Conservation (phyloP, 1,140 invertebrate genomes). For the Eubasilissa regina region DNA sequence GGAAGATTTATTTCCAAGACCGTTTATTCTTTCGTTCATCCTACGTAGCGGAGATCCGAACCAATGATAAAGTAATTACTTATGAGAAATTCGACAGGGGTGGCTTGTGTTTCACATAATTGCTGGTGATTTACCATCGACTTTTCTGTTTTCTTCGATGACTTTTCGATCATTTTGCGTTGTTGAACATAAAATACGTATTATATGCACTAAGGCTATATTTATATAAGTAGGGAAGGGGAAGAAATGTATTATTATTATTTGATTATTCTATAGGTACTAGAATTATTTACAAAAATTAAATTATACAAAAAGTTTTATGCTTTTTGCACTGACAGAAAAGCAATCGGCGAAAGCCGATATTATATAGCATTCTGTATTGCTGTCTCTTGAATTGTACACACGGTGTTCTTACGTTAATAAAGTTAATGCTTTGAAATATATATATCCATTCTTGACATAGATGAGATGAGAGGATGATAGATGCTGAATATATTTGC, state of each 20-base stretch:
- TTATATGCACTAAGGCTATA: background rate
- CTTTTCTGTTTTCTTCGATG: background rate
- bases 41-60: conserved; percentile 22
- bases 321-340: no score
- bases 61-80: conserved; percentile 47
- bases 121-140: conserved; percentile 41
- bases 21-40: conserved; percentile 10
- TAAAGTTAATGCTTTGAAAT: no score
- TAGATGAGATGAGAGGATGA: no score
- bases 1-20: conserved; percentile 25
- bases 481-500: no score
- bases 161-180: background rate
- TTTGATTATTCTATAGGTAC: background rate
- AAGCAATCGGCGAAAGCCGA: no score
- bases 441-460: no score
- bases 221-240: background rate
- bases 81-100: conserved; percentile 39
- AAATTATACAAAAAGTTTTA: no score
- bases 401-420: no score
- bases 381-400: no score
- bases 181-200: conserved; percentile 14
- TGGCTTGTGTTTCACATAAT: conserved; percentile 48
- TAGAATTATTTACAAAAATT: no score
- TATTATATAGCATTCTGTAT: no score
- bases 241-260: background rate